Base-by-base conservation (phyloP, 2,888 invertebrate species). In the Pammene aurita region DNA sequence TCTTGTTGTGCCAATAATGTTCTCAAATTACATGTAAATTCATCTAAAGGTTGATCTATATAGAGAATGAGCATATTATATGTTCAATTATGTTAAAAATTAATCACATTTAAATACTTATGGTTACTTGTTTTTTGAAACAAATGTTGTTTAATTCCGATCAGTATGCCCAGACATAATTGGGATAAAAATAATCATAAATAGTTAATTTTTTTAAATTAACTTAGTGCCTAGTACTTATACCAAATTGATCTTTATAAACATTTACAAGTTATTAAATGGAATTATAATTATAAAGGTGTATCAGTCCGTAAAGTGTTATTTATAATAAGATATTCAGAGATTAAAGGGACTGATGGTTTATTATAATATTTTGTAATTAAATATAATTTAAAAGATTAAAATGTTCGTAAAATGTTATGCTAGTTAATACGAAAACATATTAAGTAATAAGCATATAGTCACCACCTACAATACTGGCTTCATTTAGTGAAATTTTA, bases 11-110 rank as follows among this genome's bases (percentile, higher is more conserved):
- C 41, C 60, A 52, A 52, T 62, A 61, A 61, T 61, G 48, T 48
- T 18, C 18, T 62, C 18, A 48, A 62, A 62, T 52, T 52, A 62
- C 10, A 18, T 52, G n/a, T 18, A 62, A 50, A 62, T 62, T 62
- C 34, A 62, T 50, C 13, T 61, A 10, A 7, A 35, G 41, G 34
- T 61, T 16, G 41, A 50, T 50, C 18, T 9, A 11, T 48, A 38
- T n/a, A n/a, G n/a, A n/a, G n/a, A n/a, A n/a, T n/a, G 13, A 50
- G 38, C 44, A 14, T 5, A 46, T 14, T 42, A 18, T n/a, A 2
- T 18, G 34, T 38, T 48, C 11, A 16, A 26, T 62, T 38, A 62
- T 13, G 13, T 41, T 38, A 41, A 35, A 34, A 50, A 41, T 35
- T 61, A 7, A 48, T 38, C 16, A n/a, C 48, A 7, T 48, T 60